Evolutionary conservation across 2,888 invertebrate genomes (phyloP).

Genomic region (Anaspis maculata): DNA sequence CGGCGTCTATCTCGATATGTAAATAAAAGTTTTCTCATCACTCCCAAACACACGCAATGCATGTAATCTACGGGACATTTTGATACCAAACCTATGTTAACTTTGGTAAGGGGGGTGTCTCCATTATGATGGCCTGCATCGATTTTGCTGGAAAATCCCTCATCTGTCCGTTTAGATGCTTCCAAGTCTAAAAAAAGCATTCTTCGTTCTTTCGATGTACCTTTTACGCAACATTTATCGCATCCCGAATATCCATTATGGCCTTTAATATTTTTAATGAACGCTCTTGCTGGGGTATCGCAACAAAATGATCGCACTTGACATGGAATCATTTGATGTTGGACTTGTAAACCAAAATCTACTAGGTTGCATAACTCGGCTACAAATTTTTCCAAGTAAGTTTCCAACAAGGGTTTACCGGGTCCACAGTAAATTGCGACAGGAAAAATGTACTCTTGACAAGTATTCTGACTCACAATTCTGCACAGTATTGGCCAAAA

Average conservation of each 20-base stretch:
- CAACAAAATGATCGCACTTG: conserved; percentile 14
- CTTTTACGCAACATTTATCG: conserved; percentile 19
- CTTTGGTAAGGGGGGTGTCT: conserved; percentile 9
- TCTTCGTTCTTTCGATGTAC: conserved; percentile 13
- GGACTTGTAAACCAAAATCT: conserved; percentile 8
- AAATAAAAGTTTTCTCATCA: conserved; percentile 20
- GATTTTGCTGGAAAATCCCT: conserved; percentile 8
- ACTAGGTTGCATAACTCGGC: conserved; percentile 10
- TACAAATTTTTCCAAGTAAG: conserved; percentile 15
- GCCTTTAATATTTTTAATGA: conserved; percentile 15
- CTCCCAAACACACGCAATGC: conserved; percentile 20
- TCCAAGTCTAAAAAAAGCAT: conserved; percentile 17
- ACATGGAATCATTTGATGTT: conserved; percentile 2
- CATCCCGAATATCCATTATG: conserved; percentile 21
- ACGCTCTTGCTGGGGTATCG: conserved; percentile 16
- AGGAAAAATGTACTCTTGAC: conserved; percentile 4
- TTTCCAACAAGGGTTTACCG: conserved; percentile 14
- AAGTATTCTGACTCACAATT: conserved; percentile 2
- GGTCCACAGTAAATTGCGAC: conserved; percentile 16
- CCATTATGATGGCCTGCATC: conserved; percentile 16
- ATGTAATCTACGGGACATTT: conserved; percentile 19
- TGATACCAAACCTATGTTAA: conserved; percentile 14
- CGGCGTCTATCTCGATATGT: conserved; percentile 16
- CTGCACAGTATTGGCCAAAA: conserved; percentile 15
- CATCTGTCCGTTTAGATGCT: conserved; percentile 17